These are phyloP conservation scores for Coenonympha glycerion DNA, from an alignment of 2,888 invertebrate species.

Conservation along the genomic window DNA sequence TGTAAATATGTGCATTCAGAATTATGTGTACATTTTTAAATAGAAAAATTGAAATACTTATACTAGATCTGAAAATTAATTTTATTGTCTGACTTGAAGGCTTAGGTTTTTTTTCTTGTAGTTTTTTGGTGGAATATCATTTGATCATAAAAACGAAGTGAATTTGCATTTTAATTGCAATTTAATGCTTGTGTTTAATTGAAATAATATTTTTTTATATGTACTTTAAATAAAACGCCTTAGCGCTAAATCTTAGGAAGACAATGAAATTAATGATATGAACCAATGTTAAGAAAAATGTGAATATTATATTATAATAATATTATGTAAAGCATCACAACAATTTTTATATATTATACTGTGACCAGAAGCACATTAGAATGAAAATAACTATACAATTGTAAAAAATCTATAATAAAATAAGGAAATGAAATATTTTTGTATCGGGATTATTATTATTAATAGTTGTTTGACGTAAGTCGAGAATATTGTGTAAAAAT, in stretches of 20 bases:
- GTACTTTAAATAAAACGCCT: too few relatives aligned
- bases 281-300: conserved; percentile 23
- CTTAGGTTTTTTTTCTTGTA: background rate
- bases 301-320: too few relatives aligned
- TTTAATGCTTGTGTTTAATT: too few relatives aligned
- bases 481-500: conserved; percentile 71
- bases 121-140: background rate
- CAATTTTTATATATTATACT: conserved; percentile 32
- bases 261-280: conserved; percentile 1
- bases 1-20: conserved; percentile 58
- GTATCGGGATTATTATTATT: conserved; percentile 71
- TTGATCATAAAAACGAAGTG: too few relatives aligned
- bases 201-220: background rate
- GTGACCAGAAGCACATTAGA: conserved; percentile 39
- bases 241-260: background rate
- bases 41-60: conserved; percentile 37
- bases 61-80: conserved; percentile 14
- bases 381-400: conserved; percentile 37
- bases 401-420: conserved; percentile 57
- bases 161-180: too few relatives aligned
- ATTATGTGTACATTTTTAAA: conserved; percentile 45
- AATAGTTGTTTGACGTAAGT: conserved; percentile 65
- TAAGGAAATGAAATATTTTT: conserved; percentile 74
- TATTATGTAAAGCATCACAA: conserved; percentile 46
- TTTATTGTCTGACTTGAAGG: background rate